Percentiles rank a stretch among this genome's conserved stretches.
These are phyloP conservation scores for Madoqua kirkii DNA, from an alignment of 2,113 vertebrate genomes.

Conservation along the genomic window DNA sequence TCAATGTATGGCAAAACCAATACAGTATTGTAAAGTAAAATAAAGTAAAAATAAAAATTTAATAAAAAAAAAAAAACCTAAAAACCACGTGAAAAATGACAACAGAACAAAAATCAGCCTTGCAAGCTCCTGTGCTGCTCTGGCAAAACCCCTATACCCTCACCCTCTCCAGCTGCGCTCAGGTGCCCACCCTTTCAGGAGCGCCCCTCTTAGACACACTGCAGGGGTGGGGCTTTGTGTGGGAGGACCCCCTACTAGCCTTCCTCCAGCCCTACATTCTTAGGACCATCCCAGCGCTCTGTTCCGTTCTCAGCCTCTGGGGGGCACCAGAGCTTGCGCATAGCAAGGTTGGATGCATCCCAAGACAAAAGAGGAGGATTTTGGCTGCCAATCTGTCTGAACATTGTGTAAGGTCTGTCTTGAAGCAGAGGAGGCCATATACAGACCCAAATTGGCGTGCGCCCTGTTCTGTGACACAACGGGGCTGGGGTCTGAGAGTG, in stretches of 20 bases:
- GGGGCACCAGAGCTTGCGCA: slow-evolving; percentile 68
- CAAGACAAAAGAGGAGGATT: slow-evolving; percentile 72
- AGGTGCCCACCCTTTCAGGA: background rate
- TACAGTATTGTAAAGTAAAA: no score
- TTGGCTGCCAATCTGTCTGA: slow-evolving; percentile 55
- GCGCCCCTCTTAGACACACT: background rate
- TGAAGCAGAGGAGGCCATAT: slow-evolving; percentile 25
- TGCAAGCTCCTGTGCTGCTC: background rate
- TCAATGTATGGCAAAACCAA: no score
- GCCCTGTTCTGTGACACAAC: background rate
- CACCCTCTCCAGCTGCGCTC: background rate
- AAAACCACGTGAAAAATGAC: slow-evolving; percentile 31
- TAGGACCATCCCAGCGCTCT: background rate
- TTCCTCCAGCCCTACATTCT: background rate
- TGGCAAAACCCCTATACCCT: background rate
- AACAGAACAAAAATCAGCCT: slow-evolving; percentile 17
- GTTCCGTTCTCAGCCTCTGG: slow-evolving; percentile 41
- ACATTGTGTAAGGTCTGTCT: slow-evolving; percentile 58
- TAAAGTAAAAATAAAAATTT: no score
- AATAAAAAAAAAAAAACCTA: background rate
- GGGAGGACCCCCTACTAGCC: background rate
- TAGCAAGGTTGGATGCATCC: background rate
- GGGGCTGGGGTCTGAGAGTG: background rate
- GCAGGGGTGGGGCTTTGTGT: slow-evolving; percentile 41
- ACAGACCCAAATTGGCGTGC: background rate